phyloP scores from a whole-genome alignment of 2,888 invertebrate genomes.

The Lasioglossum malachurum region DNA sequence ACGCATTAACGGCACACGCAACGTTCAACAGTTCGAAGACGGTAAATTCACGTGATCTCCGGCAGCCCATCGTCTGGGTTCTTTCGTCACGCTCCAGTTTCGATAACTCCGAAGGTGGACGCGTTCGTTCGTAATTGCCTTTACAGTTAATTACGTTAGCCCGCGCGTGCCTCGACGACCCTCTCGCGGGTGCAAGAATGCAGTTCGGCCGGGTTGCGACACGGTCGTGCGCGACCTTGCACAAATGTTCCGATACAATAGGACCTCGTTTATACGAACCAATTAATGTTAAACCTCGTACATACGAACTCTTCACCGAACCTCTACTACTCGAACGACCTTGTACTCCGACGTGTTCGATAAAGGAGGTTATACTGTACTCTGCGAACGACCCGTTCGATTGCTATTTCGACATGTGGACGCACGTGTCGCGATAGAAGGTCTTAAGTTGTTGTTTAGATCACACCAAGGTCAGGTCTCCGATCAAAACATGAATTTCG shows the following conservation, averaged over 20 bases:
- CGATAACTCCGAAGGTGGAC: slow-evolving; percentile 44
- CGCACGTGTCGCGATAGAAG: background rate
- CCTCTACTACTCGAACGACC: background rate
- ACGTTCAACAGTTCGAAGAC: background rate
- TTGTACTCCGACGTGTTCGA: background rate
- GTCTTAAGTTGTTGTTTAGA: background rate
- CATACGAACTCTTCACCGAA: background rate
- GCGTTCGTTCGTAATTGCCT: slow-evolving; percentile 47
- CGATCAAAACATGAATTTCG: background rate
- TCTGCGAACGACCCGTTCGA: background rate
- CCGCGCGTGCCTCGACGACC: slow-evolving; percentile 30
- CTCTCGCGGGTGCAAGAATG: slow-evolving; percentile 36
- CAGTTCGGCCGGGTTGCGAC: slow-evolving; percentile 44
- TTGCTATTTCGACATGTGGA: background rate
- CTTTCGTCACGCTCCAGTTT: slow-evolving; percentile 39
- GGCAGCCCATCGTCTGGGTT: slow-evolving; percentile 3
- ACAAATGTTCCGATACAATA: slow-evolving; percentile 25
- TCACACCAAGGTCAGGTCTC: background rate
- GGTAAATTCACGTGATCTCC: background rate
- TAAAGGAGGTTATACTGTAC: background rate
- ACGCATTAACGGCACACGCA: slow-evolving; percentile 23
- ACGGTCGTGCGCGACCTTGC: slow-evolving; percentile 53
- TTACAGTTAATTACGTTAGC: slow-evolving; percentile 38
- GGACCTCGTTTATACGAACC: background rate
- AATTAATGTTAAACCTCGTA: background rate